phyloP scores from a whole-genome alignment of 2,113 vertebrate species.

The Enhydra lutris region DNA sequence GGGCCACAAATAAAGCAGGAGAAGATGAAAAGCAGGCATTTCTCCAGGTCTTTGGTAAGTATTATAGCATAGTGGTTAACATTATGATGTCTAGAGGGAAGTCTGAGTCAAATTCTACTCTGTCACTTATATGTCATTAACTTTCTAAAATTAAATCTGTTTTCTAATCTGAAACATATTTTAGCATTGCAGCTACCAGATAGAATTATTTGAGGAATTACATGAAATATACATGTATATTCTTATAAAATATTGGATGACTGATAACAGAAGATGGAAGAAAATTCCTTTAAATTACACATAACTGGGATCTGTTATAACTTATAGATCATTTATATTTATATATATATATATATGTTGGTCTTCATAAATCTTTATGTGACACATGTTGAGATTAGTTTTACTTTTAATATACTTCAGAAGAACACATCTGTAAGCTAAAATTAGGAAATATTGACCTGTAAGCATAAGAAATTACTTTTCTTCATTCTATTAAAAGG shows the following conservation, averaged over 20 bases:
- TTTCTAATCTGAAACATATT: not conserved
- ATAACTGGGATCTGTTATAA: not conserved
- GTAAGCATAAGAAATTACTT: not conserved
- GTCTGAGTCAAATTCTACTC: not conserved
- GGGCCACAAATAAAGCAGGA: slow-evolving; percentile 95
- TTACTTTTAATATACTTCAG: not conserved
- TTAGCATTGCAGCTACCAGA: not conserved
- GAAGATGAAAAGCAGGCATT: slow-evolving; percentile 91
- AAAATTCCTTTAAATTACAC: not conserved
- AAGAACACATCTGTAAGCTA: not conserved
- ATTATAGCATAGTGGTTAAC: not conserved
- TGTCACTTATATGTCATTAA: not conserved
- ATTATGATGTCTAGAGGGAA: rapidly evolving
- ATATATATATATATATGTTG: not conserved
- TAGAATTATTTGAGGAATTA: not conserved
- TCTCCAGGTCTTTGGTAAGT: slow-evolving; percentile 98
- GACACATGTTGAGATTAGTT: not conserved
- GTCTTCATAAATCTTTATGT: not conserved
- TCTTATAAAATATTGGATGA: not conserved
- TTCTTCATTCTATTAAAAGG: not conserved
- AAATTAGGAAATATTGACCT: not conserved
- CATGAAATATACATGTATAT: not conserved
- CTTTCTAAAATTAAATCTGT: not conserved
- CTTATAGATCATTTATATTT: not conserved
- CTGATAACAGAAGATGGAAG: not conserved